Conservation (phyloP, 92 coral and sea anemone genomes). For the Epizoanthus fatuus region DNA sequence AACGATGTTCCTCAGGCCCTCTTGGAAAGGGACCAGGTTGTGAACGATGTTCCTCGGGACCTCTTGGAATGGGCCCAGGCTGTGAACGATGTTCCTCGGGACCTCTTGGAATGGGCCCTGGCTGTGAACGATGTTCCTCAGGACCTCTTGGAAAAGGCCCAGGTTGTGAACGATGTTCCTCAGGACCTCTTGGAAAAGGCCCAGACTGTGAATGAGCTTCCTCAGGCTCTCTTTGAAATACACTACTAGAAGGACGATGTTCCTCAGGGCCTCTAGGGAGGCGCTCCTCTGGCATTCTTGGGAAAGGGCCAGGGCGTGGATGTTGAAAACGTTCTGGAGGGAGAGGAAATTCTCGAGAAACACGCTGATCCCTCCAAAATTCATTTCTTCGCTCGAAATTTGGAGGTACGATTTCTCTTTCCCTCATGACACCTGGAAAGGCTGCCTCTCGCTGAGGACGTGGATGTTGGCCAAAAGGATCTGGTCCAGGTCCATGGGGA, state of each 20-base stretch:
- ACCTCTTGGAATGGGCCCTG: constrained; percentile 13
- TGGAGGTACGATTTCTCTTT: constrained; percentile 27
- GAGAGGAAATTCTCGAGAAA: neutral
- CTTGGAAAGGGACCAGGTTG: neutral
- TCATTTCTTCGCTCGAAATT: constrained; percentile 30
- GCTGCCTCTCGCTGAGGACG: constrained; percentile 24
- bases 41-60: constrained; percentile 14
- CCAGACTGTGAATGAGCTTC: constrained; percentile 2
- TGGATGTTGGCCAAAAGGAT: constrained; percentile 26
- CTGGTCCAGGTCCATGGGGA: constrained; percentile 42
- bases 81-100: constrained; percentile 20
- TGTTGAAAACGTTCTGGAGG: constrained; percentile 28
- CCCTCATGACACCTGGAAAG: constrained; percentile 14
- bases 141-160: constrained; percentile 8
- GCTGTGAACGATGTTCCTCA: constrained; percentile 17
- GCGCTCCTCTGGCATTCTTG: constrained; percentile 12
- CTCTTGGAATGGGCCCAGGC: constrained; percentile 17
- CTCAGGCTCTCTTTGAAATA: constrained; percentile 9
- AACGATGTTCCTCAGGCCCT: neutral
- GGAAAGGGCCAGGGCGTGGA: constrained; percentile 12
- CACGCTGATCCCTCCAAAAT: constrained; percentile 15
- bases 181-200: constrained; percentile 31
- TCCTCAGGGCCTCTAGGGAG: constrained; percentile 11
- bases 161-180: constrained; percentile 4
- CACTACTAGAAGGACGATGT: constrained; percentile 2